A percentile compares a stretch with the other conserved stretches of the same genome.
These are phyloP conservation scores for Lasioglossum oenotherae DNA, from an alignment of 2,888 invertebrate species.

Conservation along the genomic window DNA sequence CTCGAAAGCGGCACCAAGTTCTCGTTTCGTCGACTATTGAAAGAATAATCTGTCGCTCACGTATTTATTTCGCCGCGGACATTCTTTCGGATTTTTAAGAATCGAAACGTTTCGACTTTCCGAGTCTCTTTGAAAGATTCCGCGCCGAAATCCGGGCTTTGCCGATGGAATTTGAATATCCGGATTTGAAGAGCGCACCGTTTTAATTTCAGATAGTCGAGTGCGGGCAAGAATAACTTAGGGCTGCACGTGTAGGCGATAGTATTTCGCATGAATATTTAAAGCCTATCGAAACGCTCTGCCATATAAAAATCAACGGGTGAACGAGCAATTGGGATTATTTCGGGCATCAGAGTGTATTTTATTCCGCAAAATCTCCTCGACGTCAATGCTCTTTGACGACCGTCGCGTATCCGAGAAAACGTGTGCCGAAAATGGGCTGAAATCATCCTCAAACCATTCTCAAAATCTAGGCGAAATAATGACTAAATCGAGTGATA, in stretches of 20 bases:
- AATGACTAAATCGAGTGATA: background rate
- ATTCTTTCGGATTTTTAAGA: background rate
- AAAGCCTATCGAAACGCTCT: conserved; percentile 13
- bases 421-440: background rate
- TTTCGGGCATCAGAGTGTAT: background rate
- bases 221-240: background rate
- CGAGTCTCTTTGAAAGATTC: background rate
- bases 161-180: conserved; percentile 40
- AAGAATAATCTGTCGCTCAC: background rate
- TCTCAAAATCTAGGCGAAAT: background rate
- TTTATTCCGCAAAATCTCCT: background rate
- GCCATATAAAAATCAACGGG: background rate
- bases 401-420: background rate
- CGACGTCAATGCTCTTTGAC: background rate
- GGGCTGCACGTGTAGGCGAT: conserved; percentile 5
- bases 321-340: background rate
- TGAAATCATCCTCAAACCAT: background rate
- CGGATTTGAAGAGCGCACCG: conserved; percentile 25
- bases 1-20: background rate
- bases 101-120: background rate
- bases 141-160: conserved; percentile 18
- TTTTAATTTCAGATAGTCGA: conserved; percentile 50
- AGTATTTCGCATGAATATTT: conserved; percentile 40
- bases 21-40: background rate
- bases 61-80: background rate